These are phyloP conservation scores for Lasioglossum calceatum DNA, from an alignment of 2,888 invertebrate genomes.

Conservation along the genomic window DNA sequence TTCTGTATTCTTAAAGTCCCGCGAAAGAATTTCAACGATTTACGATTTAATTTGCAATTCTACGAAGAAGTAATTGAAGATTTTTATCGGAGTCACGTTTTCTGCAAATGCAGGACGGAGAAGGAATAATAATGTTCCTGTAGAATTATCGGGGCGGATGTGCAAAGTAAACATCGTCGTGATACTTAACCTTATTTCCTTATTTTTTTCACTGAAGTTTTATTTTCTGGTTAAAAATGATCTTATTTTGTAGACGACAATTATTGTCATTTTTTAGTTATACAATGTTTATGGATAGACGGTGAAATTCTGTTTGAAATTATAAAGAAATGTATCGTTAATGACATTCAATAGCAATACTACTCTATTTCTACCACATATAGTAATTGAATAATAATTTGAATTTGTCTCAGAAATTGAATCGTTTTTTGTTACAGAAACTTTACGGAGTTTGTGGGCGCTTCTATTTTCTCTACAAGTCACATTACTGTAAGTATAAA, in stretches of 20 bases:
- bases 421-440: slow-evolving; percentile 19
- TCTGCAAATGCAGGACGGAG: not conserved
- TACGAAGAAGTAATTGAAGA: not conserved
- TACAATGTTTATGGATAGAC: not conserved
- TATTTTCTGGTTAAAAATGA: not conserved
- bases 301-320: not conserved
- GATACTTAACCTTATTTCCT: not conserved
- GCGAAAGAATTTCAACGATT: not conserved
- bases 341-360: not conserved
- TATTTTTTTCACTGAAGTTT: not conserved
- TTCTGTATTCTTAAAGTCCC: not conserved
- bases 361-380: not conserved
- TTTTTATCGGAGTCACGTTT: slow-evolving; percentile 5
- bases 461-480: not conserved
- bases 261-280: not conserved
- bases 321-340: not conserved
- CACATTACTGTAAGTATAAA: slow-evolving; percentile 11
- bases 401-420: too few species aligned
- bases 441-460: not conserved
- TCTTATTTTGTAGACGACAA: not conserved
- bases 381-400: not conserved
- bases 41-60: slow-evolving; percentile 7
- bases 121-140: not conserved
- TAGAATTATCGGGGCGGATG: not conserved
- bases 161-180: not conserved